Conservation (phyloP, 2,888 invertebrate genomes). For the Melinaea menophilus region DNA sequence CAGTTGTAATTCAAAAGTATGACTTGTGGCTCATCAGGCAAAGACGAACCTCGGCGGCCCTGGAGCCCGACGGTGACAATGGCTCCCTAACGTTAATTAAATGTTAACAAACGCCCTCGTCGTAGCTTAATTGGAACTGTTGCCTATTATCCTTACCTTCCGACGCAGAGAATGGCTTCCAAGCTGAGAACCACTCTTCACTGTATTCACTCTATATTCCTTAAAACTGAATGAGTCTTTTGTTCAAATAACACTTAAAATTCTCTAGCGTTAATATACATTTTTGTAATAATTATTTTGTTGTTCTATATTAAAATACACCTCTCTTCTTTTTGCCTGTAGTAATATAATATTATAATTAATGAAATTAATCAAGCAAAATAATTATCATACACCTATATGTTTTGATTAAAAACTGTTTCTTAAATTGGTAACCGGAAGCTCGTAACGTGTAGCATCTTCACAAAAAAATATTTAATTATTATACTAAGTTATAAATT, state of each 20-base stretch:
- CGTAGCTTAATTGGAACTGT: slow-evolving; percentile 77
- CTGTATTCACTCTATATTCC: slow-evolving; percentile 57
- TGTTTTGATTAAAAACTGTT: too few species aligned
- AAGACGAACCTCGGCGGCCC: slow-evolving; percentile 52
- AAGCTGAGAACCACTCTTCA: slow-evolving; percentile 64
- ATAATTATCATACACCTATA: too few species aligned
- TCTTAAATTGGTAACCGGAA: too few species aligned
- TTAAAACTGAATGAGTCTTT: slow-evolving; percentile 51
- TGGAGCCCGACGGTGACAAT: slow-evolving; percentile 66
- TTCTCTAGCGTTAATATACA: slow-evolving; percentile 37
- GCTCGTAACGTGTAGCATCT: too few species aligned
- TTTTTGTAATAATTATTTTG: background rate
- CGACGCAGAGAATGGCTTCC: slow-evolving; percentile 66
- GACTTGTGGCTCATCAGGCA: slow-evolving; percentile 59
- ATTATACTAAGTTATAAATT: too few species aligned
- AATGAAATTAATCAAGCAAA: too few species aligned
- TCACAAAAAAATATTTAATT: too few species aligned
- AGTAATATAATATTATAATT: too few species aligned
- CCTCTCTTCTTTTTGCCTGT: too few species aligned
- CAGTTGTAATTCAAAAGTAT: slow-evolving; percentile 56
- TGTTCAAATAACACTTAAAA: slow-evolving; percentile 26
- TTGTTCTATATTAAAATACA: too few species aligned
- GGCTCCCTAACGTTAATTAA: slow-evolving; percentile 75
- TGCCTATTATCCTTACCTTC: slow-evolving; percentile 77
- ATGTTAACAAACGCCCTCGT: slow-evolving; percentile 78